These are phyloP conservation scores for Indri indri DNA, from an alignment of 2,113 vertebrate genomes.

Conservation along the genomic window DNA sequence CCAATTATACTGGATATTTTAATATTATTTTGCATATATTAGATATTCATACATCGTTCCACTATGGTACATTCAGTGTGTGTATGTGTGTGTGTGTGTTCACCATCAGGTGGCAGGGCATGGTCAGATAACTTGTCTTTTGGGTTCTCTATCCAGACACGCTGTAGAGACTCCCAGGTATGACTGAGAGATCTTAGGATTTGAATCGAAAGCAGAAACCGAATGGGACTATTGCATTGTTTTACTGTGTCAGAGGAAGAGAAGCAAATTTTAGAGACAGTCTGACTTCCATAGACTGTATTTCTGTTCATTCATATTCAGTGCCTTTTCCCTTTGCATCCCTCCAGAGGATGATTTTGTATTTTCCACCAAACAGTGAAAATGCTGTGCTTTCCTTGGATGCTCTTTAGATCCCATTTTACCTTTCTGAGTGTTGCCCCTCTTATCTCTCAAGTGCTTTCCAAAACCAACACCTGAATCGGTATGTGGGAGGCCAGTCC, in stretches of 20 bases:
- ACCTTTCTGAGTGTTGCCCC: neutral
- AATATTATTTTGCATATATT: neutral
- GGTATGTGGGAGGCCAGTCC: neutral
- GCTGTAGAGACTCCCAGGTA: neutral
- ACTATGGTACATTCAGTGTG: neutral
- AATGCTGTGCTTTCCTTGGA: neutral
- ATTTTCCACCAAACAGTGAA: neutral
- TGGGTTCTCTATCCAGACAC: neutral
- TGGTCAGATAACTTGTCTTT: neutral
- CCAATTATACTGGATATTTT: neutral
- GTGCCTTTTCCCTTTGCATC: neutral
- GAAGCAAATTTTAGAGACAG: neutral
- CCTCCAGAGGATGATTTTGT: neutral
- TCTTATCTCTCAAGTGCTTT: neutral
- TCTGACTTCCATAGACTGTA: neutral
- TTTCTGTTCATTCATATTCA: neutral
- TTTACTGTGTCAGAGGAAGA: neutral
- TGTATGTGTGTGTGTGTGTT: neutral
- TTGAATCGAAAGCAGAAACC: neutral
- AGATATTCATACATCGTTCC: neutral
- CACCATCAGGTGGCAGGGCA: rapidly evolving
- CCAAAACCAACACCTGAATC: neutral
- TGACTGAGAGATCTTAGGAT: neutral
- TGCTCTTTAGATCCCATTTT: neutral
- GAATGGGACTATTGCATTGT: neutral